Conservation (phyloP, 2,113 vertebrate genomes). For the Smithornis capensis region DNA sequence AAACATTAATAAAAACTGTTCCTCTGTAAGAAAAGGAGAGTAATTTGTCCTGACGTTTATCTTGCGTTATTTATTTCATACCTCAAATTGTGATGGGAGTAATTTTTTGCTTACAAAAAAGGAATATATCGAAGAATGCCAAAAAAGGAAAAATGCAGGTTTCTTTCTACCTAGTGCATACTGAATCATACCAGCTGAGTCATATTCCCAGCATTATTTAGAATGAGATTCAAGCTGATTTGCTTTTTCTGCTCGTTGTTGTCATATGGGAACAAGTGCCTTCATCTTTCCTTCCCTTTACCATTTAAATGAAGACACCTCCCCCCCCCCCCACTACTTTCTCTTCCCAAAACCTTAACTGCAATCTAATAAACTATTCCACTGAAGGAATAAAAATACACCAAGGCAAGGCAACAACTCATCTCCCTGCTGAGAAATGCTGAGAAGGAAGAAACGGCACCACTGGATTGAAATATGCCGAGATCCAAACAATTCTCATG, state of each 20-base stretch:
- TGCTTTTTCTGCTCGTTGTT: not conserved
- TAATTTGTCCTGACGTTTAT: not conserved
- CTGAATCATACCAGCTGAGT: conserved; percentile 46
- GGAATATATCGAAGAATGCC: not conserved
- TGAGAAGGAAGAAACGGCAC: not conserved
- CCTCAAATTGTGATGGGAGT: not conserved
- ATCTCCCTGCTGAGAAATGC: not conserved
- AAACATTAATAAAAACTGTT: not conserved
- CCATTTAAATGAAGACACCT: conserved; percentile 20
- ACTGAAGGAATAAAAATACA: not conserved
- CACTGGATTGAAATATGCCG: accelerated
- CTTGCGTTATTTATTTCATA: not conserved
- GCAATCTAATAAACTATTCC: conserved; percentile 15
- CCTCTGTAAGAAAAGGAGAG: not conserved
- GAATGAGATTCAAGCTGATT: conserved; percentile 50
- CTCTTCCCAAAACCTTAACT: not conserved
- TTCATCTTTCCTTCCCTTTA: conserved; percentile 36
- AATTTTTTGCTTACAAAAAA: not conserved
- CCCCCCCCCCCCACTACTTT: not conserved
- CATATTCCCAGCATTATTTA: conserved; percentile 36
- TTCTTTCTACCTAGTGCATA: not conserved
- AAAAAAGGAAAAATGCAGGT: conserved; percentile 16
- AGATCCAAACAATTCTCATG: not conserved
- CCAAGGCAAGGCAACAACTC: not conserved
- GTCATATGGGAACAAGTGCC: not conserved